Conservation (phyloP, 2,113 vertebrate species). For the Entosphenus tridentatus region DNA sequence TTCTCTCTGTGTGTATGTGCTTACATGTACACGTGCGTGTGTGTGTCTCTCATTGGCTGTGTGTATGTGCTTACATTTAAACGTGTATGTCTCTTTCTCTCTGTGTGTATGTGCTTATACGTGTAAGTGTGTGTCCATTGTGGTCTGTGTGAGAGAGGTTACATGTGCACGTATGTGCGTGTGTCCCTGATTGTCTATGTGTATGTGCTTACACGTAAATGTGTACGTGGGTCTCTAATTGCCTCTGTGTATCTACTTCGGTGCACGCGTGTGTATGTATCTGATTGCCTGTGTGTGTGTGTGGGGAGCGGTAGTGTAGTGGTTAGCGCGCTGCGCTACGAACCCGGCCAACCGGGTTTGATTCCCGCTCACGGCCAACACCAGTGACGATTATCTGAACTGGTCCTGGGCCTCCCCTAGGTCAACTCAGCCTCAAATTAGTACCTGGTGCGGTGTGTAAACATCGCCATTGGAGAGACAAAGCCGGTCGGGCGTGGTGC, state of each 20-base stretch:
- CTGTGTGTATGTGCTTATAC: neutral
- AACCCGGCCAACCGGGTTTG: no score
- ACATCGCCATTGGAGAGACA: no score
- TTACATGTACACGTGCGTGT: neutral
- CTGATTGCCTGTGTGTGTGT: neutral
- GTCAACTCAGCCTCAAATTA: no score
- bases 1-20: conserved; percentile 1
- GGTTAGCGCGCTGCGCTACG: no score
- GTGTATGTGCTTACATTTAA: neutral
- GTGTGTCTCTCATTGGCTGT: neutral
- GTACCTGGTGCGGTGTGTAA: no score
- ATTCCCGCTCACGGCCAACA: no score
- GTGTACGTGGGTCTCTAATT: neutral
- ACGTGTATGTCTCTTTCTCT: neutral
- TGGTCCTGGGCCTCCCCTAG: no score
- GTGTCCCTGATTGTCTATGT: neutral
- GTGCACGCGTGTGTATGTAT: neutral
- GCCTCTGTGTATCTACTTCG: neutral
- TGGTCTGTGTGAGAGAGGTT: neutral
- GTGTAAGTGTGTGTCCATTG: neutral
- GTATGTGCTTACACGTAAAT: neutral
- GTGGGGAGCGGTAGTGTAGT: neutral
- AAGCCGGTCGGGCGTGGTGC: no score
- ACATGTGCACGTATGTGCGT: neutral
- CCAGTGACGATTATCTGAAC: no score